Conservation (phyloP, 1,140 invertebrate genomes). For the Drosophila carrolli region DNA sequence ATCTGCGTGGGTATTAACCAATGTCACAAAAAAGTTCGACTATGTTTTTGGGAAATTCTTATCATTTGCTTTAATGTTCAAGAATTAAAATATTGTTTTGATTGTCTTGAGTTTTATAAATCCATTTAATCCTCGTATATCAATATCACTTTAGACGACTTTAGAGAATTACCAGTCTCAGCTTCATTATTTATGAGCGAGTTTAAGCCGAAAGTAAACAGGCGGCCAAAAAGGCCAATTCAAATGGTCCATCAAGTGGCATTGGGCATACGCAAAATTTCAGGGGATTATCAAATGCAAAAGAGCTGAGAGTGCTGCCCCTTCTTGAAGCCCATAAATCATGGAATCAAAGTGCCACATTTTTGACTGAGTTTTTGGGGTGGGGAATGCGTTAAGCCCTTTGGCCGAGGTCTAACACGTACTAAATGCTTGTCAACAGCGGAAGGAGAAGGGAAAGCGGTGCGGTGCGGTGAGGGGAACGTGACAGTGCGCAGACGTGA, state of each 20-base stretch:
- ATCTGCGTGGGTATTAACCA: constrained; percentile 2
- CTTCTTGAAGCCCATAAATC: constrained; percentile 62
- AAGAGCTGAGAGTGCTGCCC: constrained; percentile 36
- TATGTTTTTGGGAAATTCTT: constrained; percentile 3
- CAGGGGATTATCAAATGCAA: constrained; percentile 73
- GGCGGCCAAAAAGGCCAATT: constrained; percentile 50
- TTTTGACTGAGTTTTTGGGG: constrained; percentile 43
- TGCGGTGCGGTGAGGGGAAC: neutral
- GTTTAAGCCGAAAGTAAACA: constrained; percentile 27
- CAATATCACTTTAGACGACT: constrained; percentile 18
- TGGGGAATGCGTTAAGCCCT: constrained; percentile 42
- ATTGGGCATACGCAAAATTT: constrained; percentile 71
- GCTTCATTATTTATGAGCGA: constrained; percentile 43
- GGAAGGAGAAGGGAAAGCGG: neutral
- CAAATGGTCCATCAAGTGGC: constrained; percentile 60
- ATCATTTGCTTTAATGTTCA: neutral
- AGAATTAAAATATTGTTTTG: neutral
- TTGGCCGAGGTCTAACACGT: constrained; percentile 59
- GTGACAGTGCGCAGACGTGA: constrained; percentile 40
- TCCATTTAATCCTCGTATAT: neutral
- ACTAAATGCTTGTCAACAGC: constrained; percentile 57
- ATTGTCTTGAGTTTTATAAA: constrained; percentile 7
- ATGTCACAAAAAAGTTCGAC: neutral
- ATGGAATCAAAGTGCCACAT: constrained; percentile 76
- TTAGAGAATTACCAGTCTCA: constrained; percentile 10